Evolutionary conservation across 2,888 invertebrate genomes (phyloP).

Genomic region (Eulithis prunata): DNA sequence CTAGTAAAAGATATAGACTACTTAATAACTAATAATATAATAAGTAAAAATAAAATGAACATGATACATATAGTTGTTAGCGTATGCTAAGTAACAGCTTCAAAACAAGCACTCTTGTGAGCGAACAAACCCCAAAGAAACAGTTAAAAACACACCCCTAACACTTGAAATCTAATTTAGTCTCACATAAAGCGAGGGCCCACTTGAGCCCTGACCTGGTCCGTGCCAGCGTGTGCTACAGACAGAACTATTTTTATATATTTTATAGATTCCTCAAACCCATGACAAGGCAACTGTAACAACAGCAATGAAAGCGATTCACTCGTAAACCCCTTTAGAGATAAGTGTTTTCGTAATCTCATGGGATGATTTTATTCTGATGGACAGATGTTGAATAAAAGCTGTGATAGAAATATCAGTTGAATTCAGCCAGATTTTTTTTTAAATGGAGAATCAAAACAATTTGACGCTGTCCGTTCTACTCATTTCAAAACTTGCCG

Average conservation of each 20-base stretch:
- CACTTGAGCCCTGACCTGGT: slow-evolving; percentile 43
- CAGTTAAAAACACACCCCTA: slow-evolving; percentile 32
- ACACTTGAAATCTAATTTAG: slow-evolving; percentile 40
- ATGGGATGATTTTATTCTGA: slow-evolving; percentile 27
- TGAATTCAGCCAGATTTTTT: too few species aligned
- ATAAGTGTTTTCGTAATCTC: slow-evolving; percentile 31
- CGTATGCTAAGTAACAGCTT: not conserved
- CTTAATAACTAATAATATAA: too few species aligned
- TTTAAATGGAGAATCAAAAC: too few species aligned
- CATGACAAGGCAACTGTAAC: slow-evolving; percentile 46
- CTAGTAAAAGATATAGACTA: too few species aligned
- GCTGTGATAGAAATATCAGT: not conserved
- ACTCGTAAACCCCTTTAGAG: slow-evolving; percentile 32
- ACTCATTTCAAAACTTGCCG: too few species aligned
- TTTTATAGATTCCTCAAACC: slow-evolving; percentile 43
- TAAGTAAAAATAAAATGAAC: too few species aligned
- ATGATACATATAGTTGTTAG: too few species aligned
- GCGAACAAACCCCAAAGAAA: slow-evolving; percentile 19
- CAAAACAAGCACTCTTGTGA: slow-evolving; percentile 16
- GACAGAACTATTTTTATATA: slow-evolving; percentile 40
- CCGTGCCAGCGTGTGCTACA: slow-evolving; percentile 27
- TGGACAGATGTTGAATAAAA: slow-evolving; percentile 9
- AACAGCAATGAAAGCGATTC: slow-evolving; percentile 34
- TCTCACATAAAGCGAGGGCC: slow-evolving; percentile 24
- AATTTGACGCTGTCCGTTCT: too few species aligned